Evolutionary conservation across 2,797 vertebrate genomes (phyloP).

Genomic region (Aphelocoma californica): DNA sequence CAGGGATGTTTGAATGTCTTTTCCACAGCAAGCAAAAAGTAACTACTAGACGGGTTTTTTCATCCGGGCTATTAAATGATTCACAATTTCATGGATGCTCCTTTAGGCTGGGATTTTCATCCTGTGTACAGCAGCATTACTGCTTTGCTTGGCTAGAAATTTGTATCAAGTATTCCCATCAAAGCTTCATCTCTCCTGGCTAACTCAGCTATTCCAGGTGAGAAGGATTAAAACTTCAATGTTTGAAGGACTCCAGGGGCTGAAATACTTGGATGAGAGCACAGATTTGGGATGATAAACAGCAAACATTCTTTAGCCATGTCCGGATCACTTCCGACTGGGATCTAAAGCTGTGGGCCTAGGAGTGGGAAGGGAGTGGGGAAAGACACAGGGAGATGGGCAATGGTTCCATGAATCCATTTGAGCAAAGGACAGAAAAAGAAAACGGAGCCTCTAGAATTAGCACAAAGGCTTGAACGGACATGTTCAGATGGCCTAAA

Average conservation of each 20-base stretch:
- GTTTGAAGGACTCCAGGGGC: neutral
- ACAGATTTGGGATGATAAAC: neutral
- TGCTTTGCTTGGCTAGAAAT: constrained; percentile 15
- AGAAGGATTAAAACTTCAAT: constrained; percentile 19
- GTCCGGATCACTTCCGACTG: neutral
- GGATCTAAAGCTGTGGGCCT: neutral
- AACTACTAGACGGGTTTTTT: neutral
- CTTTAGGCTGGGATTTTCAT: neutral
- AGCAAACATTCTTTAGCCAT: neutral
- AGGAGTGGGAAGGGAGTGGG: neutral
- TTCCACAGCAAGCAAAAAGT: neutral
- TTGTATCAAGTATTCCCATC: neutral
- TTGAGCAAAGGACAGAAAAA: neutral
- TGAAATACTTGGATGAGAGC: neutral
- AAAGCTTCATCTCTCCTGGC: constrained; percentile 19
- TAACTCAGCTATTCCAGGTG: constrained; percentile 21
- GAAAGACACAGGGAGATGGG: neutral
- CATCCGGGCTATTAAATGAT: neutral
- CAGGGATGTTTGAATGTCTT: neutral
- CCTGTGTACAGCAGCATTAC: neutral
- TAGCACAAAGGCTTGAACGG: neutral
- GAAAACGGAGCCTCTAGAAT: neutral
- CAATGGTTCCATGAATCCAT: neutral
- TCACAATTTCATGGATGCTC: neutral
- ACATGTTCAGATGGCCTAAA: neutral